Evolutionary conservation across 64 coral and sea anemone genomes (phyloP).

Genomic region (Pachyseris speciosa): DNA sequence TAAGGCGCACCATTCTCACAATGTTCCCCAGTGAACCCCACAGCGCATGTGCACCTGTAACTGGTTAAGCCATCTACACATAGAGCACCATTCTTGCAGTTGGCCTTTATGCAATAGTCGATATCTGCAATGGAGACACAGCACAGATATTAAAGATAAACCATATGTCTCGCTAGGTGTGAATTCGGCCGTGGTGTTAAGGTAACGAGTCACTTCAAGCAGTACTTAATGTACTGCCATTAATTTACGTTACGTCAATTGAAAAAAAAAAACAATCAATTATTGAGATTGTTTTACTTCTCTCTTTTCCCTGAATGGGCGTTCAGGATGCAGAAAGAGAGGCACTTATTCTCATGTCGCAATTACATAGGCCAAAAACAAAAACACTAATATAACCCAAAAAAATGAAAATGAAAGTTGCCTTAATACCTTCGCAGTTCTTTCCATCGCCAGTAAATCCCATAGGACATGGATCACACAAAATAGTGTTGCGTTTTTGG

Average conservation of each 20-base stretch:
- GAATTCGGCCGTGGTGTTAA: no score
- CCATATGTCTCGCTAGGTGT: no score
- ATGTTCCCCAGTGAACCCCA: background rate
- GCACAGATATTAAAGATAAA: no score
- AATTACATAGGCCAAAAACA: background rate
- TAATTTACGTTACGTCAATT: no score
- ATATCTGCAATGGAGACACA: background rate
- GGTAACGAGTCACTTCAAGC: no score
- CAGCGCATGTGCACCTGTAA: background rate
- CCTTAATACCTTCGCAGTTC: conserved; percentile 12
- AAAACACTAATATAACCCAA: background rate
- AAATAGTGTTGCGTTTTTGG: background rate
- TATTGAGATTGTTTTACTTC: no score
- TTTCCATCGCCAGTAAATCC: conserved; percentile 39
- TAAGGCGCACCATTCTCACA: background rate
- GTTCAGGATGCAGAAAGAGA: no score
- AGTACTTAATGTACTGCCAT: no score
- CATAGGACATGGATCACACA: conserved; percentile 26
- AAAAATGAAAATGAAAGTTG: background rate
- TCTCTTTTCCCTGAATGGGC: no score
- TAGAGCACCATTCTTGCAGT: background rate
- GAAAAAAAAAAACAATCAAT: no score
- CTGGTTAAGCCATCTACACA: background rate
- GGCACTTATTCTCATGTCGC: background rate
- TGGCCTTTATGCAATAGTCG: background rate